These are phyloP conservation scores for Craniophora ligustri DNA, from an alignment of 2,888 invertebrate genomes.

Conservation along the genomic window DNA sequence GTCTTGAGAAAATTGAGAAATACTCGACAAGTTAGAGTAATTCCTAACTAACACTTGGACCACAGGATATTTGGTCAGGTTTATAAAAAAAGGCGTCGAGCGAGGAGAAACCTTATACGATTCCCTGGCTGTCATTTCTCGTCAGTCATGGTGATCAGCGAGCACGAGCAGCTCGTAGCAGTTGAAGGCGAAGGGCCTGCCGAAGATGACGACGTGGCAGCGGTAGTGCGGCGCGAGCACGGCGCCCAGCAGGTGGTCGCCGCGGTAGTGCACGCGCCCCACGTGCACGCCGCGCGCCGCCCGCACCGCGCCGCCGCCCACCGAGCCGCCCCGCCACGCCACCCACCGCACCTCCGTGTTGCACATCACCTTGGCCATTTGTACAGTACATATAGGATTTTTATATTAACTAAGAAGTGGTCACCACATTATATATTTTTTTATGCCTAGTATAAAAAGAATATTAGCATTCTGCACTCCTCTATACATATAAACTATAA, in stretches of 20 bases:
- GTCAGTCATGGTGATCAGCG: conserved; percentile 24
- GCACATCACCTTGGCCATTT: conserved; percentile 74
- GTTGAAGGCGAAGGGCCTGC: conserved; percentile 79
- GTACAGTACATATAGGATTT: no score
- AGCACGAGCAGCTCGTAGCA: conserved; percentile 78
- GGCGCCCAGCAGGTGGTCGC: conserved; percentile 64
- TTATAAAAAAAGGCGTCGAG: no score
- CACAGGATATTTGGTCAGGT: no score
- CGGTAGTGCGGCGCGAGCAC: conserved; percentile 67
- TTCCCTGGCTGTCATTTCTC: no score
- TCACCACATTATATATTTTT: no score
- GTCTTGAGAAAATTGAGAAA: background rate
- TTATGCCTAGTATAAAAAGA: no score
- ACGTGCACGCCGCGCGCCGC: conserved; percentile 73
- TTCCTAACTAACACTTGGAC: no score
- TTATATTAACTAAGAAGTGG: no score
- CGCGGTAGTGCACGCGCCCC: conserved; percentile 69
- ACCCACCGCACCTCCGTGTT: conserved; percentile 75
- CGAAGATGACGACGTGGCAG: conserved; percentile 79
- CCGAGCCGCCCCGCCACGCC: conserved; percentile 68
- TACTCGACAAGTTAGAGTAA: conserved; percentile 1
- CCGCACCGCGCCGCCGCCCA: conserved; percentile 58
- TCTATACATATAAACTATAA: no score
- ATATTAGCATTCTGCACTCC: no score
- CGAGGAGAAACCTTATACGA: no score